phyloP scores from a whole-genome alignment of 2,113 vertebrate genomes.

The Passer domesticus region DNA sequence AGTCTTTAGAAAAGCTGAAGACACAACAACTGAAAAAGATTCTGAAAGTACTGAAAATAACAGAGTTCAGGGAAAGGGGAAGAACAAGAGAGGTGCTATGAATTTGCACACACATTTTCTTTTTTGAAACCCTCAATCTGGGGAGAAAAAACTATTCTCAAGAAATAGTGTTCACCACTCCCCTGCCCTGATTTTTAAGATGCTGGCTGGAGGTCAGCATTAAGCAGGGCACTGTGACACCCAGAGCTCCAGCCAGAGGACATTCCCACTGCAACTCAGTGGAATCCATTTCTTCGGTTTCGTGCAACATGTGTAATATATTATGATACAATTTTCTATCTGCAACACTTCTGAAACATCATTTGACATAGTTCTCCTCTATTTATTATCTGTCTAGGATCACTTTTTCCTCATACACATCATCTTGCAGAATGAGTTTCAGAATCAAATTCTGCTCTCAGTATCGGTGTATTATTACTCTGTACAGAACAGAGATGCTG shows the following conservation, averaged over 20 bases:
- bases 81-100: neutral
- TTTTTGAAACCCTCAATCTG: neutral
- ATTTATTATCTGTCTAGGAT: neutral
- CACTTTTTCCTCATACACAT: neutral
- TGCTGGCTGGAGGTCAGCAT: neutral
- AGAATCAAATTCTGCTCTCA: neutral
- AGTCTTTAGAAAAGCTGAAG: neutral
- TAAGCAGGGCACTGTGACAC: neutral
- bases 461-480: neutral
- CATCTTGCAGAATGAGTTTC: neutral
- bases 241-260: neutral
- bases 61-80: neutral
- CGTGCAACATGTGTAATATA: neutral
- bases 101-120: neutral
- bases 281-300: neutral
- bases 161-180: neutral
- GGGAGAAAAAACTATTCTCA: neutral
- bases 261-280: neutral
- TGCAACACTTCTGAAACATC: neutral
- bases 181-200: neutral
- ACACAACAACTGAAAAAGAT: neutral
- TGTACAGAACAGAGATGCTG: neutral
- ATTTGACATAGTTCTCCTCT: neutral
- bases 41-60: neutral
- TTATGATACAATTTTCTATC: neutral